These are phyloP conservation scores for Leptoteleia sp. DNA, from an alignment of 1,140 invertebrate species.

Conservation along the genomic window DNA sequence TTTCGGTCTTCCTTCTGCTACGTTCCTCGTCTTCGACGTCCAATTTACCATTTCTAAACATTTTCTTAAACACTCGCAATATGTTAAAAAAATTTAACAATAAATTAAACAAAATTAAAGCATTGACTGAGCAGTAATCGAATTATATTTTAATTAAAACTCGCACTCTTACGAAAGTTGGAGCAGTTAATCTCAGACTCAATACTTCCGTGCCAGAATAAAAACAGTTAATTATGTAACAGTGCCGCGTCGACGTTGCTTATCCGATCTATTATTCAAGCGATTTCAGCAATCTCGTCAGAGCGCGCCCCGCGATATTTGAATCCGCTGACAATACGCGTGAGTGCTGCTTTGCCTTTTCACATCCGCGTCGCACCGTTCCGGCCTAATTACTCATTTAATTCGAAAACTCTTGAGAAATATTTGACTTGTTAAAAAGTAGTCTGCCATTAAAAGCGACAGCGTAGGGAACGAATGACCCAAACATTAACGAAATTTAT, in stretches of 20 bases:
- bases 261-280: conserved; percentile 38
- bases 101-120: no score
- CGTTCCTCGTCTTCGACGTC: no score
- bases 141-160: conserved; percentile 71
- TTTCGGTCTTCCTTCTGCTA: no score
- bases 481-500: conserved; percentile 8
- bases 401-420: conserved; percentile 33
- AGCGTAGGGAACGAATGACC: conserved; percentile 21
- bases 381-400: conserved; percentile 47
- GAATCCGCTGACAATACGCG: conserved; percentile 23
- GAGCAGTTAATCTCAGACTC: conserved; percentile 67
- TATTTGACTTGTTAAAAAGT: conserved; percentile 35
- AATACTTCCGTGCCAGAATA: conserved; percentile 64
- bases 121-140: no score
- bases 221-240: conserved; percentile 69
- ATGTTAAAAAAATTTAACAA: no score
- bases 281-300: conserved; percentile 28
- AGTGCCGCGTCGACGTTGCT: conserved; percentile 33
- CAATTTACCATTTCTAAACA: no score
- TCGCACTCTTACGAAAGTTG: conserved; percentile 63
- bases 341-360: conserved; percentile 10
- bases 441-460: conserved; percentile 20
- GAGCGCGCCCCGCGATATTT: conserved; percentile 20
- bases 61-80: no score
- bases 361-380: conserved; percentile 17